These are phyloP conservation scores for Tiliacea aurago DNA, from an alignment of 2,888 invertebrate species.

Conservation along the genomic window DNA sequence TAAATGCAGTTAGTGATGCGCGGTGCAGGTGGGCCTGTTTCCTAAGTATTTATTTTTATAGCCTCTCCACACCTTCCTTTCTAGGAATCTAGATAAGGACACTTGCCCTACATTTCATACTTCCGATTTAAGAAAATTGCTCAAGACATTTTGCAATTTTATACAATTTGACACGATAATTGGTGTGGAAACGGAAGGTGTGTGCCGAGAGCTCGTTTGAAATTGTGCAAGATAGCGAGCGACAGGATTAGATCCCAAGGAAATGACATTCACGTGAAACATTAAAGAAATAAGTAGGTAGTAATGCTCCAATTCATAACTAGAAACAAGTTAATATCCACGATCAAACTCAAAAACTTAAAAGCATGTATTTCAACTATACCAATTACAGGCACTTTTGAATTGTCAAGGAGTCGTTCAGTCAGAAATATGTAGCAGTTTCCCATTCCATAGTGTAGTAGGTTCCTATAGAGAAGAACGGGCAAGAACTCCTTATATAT, in stretches of 20 bases:
- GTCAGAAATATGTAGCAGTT: background rate
- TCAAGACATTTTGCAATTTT: conserved; percentile 31
- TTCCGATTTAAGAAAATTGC: conserved; percentile 55
- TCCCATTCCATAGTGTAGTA: background rate
- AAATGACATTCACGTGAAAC: conserved; percentile 5
- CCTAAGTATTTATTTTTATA: conserved; percentile 16
- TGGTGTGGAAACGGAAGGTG: conserved; percentile 37
- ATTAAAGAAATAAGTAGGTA: background rate
- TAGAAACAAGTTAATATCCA: background rate
- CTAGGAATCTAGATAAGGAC: conserved; percentile 29
- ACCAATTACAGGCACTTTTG: background rate
- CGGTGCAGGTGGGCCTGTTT: too few species aligned
- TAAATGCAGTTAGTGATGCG: background rate
- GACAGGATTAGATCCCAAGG: background rate
- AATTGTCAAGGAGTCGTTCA: background rate
- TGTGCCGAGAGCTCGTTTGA: conserved; percentile 11
- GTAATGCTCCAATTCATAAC: too few species aligned
- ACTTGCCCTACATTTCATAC: conserved; percentile 33
- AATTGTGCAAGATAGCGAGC: conserved; percentile 25
- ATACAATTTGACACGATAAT: conserved; percentile 33
- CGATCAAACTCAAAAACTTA: background rate
- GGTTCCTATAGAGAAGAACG: background rate
- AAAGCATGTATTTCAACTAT: background rate
- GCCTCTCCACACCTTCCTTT: conserved; percentile 18
- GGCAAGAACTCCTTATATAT: too few species aligned